Evolutionary conservation across 1,140 invertebrate species (phyloP).

Genomic region (Lordiphosa stackelbergi): DNA sequence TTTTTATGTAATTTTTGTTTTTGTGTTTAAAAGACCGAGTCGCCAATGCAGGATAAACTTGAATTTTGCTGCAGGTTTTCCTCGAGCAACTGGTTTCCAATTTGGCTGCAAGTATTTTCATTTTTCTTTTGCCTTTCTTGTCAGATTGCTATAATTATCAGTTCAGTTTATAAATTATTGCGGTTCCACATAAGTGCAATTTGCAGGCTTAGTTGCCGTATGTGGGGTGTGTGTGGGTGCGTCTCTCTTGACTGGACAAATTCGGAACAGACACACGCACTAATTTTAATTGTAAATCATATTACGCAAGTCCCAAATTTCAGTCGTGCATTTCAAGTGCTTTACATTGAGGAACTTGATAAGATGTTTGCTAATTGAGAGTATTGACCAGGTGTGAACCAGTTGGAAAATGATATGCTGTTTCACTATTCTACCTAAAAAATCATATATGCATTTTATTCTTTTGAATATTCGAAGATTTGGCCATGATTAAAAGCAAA

Average conservation of each 20-base stretch:
- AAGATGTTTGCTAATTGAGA: background rate
- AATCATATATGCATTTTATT: no score
- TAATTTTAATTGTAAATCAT: conserved; percentile 48
- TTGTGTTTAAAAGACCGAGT: conserved; percentile 18
- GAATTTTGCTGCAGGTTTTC: conserved; percentile 57
- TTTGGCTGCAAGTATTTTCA: conserved; percentile 25
- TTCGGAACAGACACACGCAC: conserved; percentile 31
- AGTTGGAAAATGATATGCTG: no score
- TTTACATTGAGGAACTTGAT: background rate
- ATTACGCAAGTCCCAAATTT: conserved; percentile 38
- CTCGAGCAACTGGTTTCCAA: conserved; percentile 45
- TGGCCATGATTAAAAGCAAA: no score
- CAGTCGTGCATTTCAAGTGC: background rate
- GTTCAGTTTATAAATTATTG: conserved; percentile 18
- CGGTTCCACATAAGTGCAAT: conserved; percentile 1
- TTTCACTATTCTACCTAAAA: no score
- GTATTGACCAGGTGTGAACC: background rate
- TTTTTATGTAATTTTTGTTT: conserved; percentile 45
- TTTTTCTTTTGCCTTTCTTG: conserved; percentile 9
- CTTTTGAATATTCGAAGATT: no score
- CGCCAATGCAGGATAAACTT: conserved; percentile 59
- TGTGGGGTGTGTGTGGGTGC: conserved; percentile 12
- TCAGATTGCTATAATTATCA: conserved; percentile 36
- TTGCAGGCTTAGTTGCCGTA: background rate
- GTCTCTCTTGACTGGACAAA: conserved; percentile 9